Evolutionary conservation across 2,888 invertebrate species (phyloP), one percentile per base, ranked within the genome.

Genomic region (Uloborus plumipes): DNA sequence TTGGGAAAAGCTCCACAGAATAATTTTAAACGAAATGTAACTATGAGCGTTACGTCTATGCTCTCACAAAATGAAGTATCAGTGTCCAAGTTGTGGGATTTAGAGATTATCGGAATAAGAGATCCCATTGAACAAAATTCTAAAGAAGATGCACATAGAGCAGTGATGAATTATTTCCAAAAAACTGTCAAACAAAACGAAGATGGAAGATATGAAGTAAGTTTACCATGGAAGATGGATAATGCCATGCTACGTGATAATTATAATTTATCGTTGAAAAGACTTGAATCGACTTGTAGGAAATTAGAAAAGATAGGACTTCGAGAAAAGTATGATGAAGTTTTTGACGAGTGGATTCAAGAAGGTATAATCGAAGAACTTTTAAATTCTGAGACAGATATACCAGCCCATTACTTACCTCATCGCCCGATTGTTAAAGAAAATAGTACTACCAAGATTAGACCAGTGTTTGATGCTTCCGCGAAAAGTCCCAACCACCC

Each of bases 161-260:
- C 76, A 22, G 53, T 69, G 39, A 59, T 69, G 67, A 16, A 69
- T 53, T 53, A 69, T 39, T 76, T 76, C 47, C 22, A 14, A 70
- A 64, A 77, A 53, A 70, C 70, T 26, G 69, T 51, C 6, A 16
- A 26, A 22, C 26, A 59, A 49, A 67, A 61, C 7, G 59, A 53
- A 64, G 64, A 70, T 22, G 77, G 64, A 53, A 77, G 69, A 77
- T 69, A 69, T 15, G 53, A 76, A n/a, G 76, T 76, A 1, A 26
- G 47, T 51, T 53, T 62, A 55, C 62, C 47, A 2, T 75, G 59
- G 59, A 75, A 18, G 58, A 20, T 67, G 50, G 59, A 75, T 22
- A 66, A 31, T 26, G 22, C 69, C 3, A 47, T 53, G 16, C 26
- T 77, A 26, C 18, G 58, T 15, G 49, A 77, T 50, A 77, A 77